phyloP scores from a whole-genome alignment of 2,888 invertebrate species.

The Gandaritis pyraliata region DNA sequence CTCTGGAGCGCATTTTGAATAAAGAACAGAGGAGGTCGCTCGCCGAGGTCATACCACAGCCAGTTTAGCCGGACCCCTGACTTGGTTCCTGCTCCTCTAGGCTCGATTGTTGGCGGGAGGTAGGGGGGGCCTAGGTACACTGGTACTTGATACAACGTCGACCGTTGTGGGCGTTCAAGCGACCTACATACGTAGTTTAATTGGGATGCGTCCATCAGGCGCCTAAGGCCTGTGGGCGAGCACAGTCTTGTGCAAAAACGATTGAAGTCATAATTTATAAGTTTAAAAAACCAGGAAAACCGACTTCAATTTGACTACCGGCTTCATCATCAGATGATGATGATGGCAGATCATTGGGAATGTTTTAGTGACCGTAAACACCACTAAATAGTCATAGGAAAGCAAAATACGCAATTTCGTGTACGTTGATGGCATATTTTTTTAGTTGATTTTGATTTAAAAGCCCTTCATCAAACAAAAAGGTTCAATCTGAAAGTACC shows the following conservation, averaged over 20 bases:
- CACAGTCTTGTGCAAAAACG: conserved; percentile 57
- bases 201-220: conserved; percentile 78
- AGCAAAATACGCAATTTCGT: no score
- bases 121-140: conserved; percentile 53
- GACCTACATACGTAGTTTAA: conserved; percentile 82
- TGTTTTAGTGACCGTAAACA: no score
- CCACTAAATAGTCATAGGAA: no score
- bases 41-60: conserved; percentile 59
- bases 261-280: background rate
- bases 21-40: conserved; percentile 69
- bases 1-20: conserved; percentile 70
- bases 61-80: conserved; percentile 54
- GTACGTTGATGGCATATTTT: no score
- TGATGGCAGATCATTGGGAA: no score
- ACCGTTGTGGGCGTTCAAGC: conserved; percentile 75
- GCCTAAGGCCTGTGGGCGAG: conserved; percentile 70
- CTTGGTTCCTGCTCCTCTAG: conserved; percentile 46
- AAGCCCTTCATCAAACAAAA: no score
- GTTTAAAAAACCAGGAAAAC: no score
- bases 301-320: no score
- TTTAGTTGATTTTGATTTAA: no score
- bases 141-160: conserved; percentile 63
- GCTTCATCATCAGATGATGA: no score
- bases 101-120: conserved; percentile 59
- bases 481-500: no score